Conservation (phyloP, 2,113 vertebrate genomes). For the Chrysemys picta region DNA sequence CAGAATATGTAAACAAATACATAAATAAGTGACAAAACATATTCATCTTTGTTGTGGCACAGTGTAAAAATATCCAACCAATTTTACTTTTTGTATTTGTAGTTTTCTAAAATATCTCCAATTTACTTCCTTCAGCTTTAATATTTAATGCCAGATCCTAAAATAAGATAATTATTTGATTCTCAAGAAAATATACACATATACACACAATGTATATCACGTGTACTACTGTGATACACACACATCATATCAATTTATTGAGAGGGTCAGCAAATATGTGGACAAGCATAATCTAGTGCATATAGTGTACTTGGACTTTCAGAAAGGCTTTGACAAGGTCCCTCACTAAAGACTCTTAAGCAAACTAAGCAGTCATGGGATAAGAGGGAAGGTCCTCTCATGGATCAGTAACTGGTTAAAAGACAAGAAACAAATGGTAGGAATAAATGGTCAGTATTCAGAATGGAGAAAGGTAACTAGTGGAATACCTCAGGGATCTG, state of each 20-base stretch:
- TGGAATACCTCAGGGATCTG: no score
- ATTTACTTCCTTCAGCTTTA: neutral
- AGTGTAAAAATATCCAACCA: neutral
- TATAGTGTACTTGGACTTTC: no score
- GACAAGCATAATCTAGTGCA: no score
- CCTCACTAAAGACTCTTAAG: no score
- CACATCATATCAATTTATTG: neutral
- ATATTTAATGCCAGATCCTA: neutral
- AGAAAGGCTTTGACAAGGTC: no score
- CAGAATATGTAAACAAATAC: neutral
- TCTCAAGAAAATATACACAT: neutral
- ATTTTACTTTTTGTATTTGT: neutral
- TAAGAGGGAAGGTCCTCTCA: no score
- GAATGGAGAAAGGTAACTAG: no score
- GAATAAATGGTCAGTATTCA: no score
- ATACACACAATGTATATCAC: neutral
- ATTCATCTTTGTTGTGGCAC: neutral
- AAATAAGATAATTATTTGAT: neutral
- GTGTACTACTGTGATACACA: neutral
- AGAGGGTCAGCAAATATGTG: no score
- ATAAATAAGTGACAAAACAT: neutral
- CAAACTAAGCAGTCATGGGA: no score
- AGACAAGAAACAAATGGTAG: no score
- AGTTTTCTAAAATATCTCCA: neutral
- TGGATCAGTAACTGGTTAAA: no score